Base-by-base conservation (phyloP, 2,797 vertebrate species). In the Rhynchonycteris naso region DNA sequence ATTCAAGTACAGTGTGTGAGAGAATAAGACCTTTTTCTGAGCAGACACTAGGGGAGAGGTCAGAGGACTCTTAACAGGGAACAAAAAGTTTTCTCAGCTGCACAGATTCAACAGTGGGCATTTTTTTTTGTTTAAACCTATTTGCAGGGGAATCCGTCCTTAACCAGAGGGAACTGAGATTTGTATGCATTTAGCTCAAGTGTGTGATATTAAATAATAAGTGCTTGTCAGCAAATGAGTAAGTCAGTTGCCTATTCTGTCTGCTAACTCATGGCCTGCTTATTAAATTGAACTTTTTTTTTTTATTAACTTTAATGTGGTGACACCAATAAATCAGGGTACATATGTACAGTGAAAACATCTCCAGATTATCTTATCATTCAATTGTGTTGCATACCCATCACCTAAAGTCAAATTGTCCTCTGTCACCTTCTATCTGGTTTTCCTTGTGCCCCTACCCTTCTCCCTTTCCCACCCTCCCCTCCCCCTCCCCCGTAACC, bases 261-360 rank as follows among this genome's bases (percentile, higher is more conserved):
- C 76, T 82, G 54, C 75, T 76, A 79, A 84, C 47, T 85, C 86
- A 76, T 33, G 56, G 26, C 78, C 81, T 90, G 65, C 58, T 89
- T 65, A 82, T 59, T 68, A 88, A 88, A 87, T 15, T 69, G 58
- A 71, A 71, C 69, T 71, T 71, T 43, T 69, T 69, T 13, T 13
- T n/a, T n/a, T n/a, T n/a, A n/a, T n/a, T n/a, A n/a, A n/a, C n/a
- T n/a, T n/a, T n/a, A n/a, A n/a, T n/a, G n/a, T n/a, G n/a, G n/a
- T n/a, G n/a, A n/a, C n/a, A n/a, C n/a, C n/a, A n/a, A n/a, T n/a
- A n/a, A n/a, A n/a, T n/a, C n/a, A n/a, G n/a, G n/a, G n/a, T n/a
- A n/a, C n/a, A n/a, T n/a, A n/a, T n/a, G n/a, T n/a, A n/a, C n/a
- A n/a, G n/a, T n/a, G n/a, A n/a, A n/a, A n/a, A n/a, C n/a, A n/a